Conservation (phyloP, 2,888 invertebrate species). For the Trichogramma evanescens region DNA sequence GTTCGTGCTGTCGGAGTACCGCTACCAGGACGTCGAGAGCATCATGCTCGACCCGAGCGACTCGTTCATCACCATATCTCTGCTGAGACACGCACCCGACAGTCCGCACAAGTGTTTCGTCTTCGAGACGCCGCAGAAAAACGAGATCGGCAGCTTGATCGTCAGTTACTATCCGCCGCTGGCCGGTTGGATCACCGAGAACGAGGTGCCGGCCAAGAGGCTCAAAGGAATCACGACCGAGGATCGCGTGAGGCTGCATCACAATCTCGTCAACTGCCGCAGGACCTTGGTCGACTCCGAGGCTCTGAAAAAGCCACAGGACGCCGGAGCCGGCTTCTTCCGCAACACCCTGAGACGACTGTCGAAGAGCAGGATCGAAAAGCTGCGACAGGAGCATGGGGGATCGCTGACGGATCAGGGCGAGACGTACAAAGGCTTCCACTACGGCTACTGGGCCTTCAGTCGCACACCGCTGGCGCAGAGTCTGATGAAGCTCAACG, state of each 20-base stretch:
- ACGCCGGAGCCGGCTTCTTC: constrained; percentile 77
- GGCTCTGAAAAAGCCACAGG: constrained; percentile 73
- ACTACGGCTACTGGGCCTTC: constrained; percentile 86
- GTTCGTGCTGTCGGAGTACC: constrained; percentile 82
- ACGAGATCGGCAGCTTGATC: constrained; percentile 86
- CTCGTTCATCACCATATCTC: constrained; percentile 81
- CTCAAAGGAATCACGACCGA: constrained; percentile 74
- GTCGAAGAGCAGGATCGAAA: constrained; percentile 78
- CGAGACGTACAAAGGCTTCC: constrained; percentile 81
- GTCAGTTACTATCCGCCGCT: constrained; percentile 84
- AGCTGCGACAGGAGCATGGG: constrained; percentile 63
- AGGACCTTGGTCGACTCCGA: constrained; percentile 78
- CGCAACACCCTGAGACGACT: constrained; percentile 79
- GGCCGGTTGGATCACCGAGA: constrained; percentile 75
- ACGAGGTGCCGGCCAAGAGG: constrained; percentile 58
- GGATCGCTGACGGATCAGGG: constrained; percentile 53
- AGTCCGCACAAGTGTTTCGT: constrained; percentile 81
- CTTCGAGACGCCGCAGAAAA: constrained; percentile 82
- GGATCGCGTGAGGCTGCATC: constrained; percentile 79
- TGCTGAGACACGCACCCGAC: constrained; percentile 64
- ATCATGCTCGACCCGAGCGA: constrained; percentile 87
- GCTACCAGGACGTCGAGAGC: constrained; percentile 84
- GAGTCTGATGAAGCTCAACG: constrained; percentile 75
- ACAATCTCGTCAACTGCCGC: constrained; percentile 77
- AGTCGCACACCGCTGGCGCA: constrained; percentile 72